These are phyloP conservation scores for Auanema freiburgensis DNA, from an alignment of 2,888 invertebrate genomes.

Conservation along the genomic window DNA sequence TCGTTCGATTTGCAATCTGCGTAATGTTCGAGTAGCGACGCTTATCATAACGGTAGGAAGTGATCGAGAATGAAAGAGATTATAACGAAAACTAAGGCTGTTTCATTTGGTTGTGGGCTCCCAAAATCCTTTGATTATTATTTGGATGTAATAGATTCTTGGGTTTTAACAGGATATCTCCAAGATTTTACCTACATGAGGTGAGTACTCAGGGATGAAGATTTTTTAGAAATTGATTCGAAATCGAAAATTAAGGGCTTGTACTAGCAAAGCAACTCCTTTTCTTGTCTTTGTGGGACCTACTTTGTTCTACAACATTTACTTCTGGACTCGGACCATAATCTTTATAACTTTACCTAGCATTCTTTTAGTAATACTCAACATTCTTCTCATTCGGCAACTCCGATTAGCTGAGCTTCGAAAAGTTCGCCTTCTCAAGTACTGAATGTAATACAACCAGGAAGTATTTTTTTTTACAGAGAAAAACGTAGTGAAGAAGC, in stretches of 20 bases:
- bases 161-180: not conserved
- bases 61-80: not conserved
- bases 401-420: constrained; percentile 82
- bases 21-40: constrained; percentile 74
- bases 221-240: not conserved
- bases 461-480: constrained; percentile 30
- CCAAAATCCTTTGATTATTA: constrained; percentile 79
- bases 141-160: not conserved
- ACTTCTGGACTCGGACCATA: constrained; percentile 79
- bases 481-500: constrained; percentile 62
- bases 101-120: constrained; percentile 81
- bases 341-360: constrained; percentile 91
- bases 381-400: constrained; percentile 82
- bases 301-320: constrained; percentile 77
- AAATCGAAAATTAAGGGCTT: constrained; percentile 42
- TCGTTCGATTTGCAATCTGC: constrained; percentile 74
- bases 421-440: constrained; percentile 76
- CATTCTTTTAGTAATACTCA: constrained; percentile 82
- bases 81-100: constrained; percentile 44
- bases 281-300: constrained; percentile 51
- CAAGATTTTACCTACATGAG: not conserved
- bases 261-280: constrained; percentile 46
- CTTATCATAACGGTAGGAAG: constrained; percentile 74
- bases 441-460: not conserved
- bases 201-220: not conserved